Evolutionary conservation across 64 coral and sea anemone genomes (phyloP).

Genomic region (Exaiptasia diaphana): DNA sequence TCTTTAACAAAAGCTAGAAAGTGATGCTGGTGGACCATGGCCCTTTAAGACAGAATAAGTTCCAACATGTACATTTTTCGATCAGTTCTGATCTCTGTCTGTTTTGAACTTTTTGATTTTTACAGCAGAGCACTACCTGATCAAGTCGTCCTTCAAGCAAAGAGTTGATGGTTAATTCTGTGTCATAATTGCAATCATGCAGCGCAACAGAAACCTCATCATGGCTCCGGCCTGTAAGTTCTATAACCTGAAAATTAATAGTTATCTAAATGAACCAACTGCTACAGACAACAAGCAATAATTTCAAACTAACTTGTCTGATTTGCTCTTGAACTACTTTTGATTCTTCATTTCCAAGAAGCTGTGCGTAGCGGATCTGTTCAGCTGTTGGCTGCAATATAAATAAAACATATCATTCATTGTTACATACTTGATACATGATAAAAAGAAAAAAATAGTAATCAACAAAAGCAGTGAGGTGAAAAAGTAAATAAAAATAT

Average conservation of each 20-base stretch:
- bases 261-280: not conserved
- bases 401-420: too few relatives aligned
- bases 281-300: too few relatives aligned
- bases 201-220: conserved; percentile 92
- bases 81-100: too few relatives aligned
- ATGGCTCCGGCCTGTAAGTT: conserved; percentile 63
- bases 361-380: conserved; percentile 89
- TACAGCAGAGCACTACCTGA: conserved; percentile 56
- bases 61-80: too few relatives aligned
- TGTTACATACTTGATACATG: too few relatives aligned
- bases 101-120: too few relatives aligned
- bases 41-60: too few relatives aligned
- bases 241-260: conserved; percentile 63
- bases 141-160: conserved; percentile 82
- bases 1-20: too few relatives aligned
- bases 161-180: conserved; percentile 81
- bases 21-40: too few relatives aligned
- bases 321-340: conserved; percentile 76
- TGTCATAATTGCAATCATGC: conserved; percentile 89
- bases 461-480: too few relatives aligned
- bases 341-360: conserved; percentile 75
- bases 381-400: conserved; percentile 84
- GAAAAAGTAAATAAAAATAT: too few relatives aligned
- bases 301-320: conserved; percentile 47
- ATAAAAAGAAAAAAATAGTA: too few relatives aligned